Evolutionary conservation across 2,797 vertebrate species (phyloP), one percentile per base, ranked within the genome.

Genomic region (Lepilemur septentrionalis): DNA sequence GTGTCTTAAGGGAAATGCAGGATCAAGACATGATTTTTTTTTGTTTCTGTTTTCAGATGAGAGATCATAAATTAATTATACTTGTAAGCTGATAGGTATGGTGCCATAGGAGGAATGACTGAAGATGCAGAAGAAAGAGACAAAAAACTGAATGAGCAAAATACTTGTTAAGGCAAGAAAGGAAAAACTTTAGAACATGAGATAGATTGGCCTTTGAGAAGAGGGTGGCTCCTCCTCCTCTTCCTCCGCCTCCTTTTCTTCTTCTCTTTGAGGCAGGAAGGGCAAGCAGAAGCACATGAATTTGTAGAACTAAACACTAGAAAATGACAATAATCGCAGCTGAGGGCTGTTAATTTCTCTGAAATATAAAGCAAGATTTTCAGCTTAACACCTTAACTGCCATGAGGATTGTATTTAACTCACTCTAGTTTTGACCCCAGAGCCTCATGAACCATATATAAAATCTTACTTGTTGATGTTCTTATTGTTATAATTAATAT

Each of bases 41-140:
- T 93, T 78, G 7, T 38, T 96, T 97, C n/a, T 85, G 11, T 38
- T 59, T 96, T 94, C 63, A 91, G 70, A 63, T 69, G 23, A 85
- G 25, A 86, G 15, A 65, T 75, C 6, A 55, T n/a, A n/a, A n/a
- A n/a, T 55, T 23, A 67, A 80, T 52, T 92, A 38, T 63, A 89
- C 70, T 46, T 85, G 4, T 82, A 85, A 89, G 35, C 13, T 85
- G 50, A 48, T 35, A 83, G 35, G 14, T 41, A 38, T 76, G 10
- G n/a, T 63, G 8, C n/a, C n/a, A 48, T 81, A 57, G 35, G 41
- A 91, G n/a, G 46, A 59, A 92, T 61, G 41, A 91, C 18, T 89
- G 22, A 55, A 81, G 75, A 89, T 46, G 20, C 4, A 59, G 55
- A 84, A 55, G 52, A 57, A 69, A 65, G 57, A 70, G 41, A 30